A percentile compares a stretch with the other conserved stretches of the same genome.
Conservation (phyloP, 2,113 vertebrate species). For the zebrafish (Danio rerio) region DNA sequence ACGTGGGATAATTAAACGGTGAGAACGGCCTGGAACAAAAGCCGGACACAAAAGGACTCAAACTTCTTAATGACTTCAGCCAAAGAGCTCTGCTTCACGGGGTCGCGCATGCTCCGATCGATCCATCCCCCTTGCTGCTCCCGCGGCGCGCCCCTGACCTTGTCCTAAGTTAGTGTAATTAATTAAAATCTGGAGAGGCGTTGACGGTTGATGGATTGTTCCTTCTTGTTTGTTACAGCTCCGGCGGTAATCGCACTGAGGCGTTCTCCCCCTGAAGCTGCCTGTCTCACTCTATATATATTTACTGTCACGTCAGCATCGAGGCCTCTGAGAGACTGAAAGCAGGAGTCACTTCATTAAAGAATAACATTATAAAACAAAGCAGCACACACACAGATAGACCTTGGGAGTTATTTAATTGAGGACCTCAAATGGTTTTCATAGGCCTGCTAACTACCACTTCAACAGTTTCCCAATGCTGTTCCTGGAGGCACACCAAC, state of each 20-base stretch:
- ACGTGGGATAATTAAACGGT: slow-evolving; percentile 24
- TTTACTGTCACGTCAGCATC: slow-evolving; percentile 51
- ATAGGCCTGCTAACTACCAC: too few relatives aligned
- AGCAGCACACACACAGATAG: too few relatives aligned
- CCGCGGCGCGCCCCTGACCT: slow-evolving; percentile 31
- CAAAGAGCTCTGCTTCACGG: neutral
- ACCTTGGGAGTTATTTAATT: too few relatives aligned
- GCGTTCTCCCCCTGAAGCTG: slow-evolving; percentile 13
- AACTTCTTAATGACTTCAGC: slow-evolving; percentile 39
- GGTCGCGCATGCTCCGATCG: slow-evolving; percentile 23
- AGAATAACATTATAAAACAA: neutral
- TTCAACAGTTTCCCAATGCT: too few relatives aligned
- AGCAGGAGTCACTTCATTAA: slow-evolving; percentile 24
- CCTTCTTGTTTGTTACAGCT: slow-evolving; percentile 42
- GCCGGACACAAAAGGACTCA: slow-evolving; percentile 14
- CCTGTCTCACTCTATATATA: slow-evolving; percentile 14
- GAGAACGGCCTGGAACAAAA: slow-evolving; percentile 4
- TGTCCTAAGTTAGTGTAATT: slow-evolving; percentile 51
- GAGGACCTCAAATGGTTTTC: too few relatives aligned
- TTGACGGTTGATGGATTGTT: slow-evolving; percentile 48
- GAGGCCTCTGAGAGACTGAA: slow-evolving; percentile 22
- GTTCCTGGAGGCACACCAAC: too few relatives aligned
- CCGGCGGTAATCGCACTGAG: neutral
- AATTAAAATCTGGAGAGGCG: slow-evolving; percentile 44
- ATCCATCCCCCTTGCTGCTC: slow-evolving; percentile 28